Conservation (phyloP, 2,113 vertebrate genomes). For the Callospermophilus lateralis region DNA sequence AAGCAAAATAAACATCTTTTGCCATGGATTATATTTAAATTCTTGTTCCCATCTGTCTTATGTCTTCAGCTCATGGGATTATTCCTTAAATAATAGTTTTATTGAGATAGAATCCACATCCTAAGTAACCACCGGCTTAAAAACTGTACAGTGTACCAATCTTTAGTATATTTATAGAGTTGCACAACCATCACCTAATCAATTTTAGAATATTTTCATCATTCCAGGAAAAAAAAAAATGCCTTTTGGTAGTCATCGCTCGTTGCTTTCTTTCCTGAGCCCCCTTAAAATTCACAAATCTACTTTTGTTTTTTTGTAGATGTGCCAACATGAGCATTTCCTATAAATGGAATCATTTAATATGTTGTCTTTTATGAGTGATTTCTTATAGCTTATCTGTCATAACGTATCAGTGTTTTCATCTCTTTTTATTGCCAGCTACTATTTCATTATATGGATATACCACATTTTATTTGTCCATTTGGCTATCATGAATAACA, state of each 20-base stretch:
- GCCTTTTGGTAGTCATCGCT: neutral
- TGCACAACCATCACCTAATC: neutral
- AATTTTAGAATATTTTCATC: conserved; percentile 15
- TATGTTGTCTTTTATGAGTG: neutral
- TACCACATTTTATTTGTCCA: neutral
- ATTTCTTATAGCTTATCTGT: neutral
- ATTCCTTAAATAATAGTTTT: conserved; percentile 36
- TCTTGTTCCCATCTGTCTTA: neutral
- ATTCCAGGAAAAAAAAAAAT: neutral
- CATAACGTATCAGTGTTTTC: neutral
- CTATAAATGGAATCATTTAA: neutral
- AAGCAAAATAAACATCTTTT: conserved; percentile 38
- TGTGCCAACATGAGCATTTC: neutral
- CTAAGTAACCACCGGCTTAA: neutral
- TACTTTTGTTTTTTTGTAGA: neutral
- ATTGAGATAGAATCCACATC: conserved; percentile 25
- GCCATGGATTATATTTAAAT: conserved; percentile 66
- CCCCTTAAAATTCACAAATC: neutral
- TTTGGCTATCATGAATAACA: neutral
- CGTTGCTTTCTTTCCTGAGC: neutral
- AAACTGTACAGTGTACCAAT: neutral
- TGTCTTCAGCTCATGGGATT: conserved; percentile 10
- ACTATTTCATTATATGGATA: neutral
- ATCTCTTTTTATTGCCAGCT: neutral
- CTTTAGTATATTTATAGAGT: neutral